These are phyloP conservation scores for Pentamera pediparva DNA, from an alignment of 53 echinoderm and acorn worm species.

Conservation along the genomic window DNA sequence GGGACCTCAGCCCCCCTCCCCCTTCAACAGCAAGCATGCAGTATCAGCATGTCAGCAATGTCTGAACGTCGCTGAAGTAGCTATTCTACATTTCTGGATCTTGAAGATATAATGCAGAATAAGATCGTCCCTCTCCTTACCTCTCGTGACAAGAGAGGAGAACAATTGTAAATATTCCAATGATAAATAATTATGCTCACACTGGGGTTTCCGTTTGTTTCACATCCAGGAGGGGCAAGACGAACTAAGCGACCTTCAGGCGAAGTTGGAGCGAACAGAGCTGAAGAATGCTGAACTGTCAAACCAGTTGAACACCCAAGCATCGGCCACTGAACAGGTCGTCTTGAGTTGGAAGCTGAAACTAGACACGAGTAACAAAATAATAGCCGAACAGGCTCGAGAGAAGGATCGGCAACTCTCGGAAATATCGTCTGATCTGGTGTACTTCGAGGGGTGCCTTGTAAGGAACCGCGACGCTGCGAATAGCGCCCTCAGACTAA, in stretches of 20 bases:
- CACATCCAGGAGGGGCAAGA: conserved; percentile 45
- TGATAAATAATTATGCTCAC: no score
- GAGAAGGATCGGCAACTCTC: conserved; percentile 81
- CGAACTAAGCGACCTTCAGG: conserved; percentile 58
- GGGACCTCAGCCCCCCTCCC: no score
- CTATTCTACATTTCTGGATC: no score
- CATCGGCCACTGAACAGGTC: conserved; percentile 70
- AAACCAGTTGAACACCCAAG: conserved; percentile 74
- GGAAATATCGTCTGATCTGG: conserved; percentile 66
- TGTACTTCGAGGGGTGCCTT: conserved; percentile 83
- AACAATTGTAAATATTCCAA: no score
- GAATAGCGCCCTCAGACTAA: conserved; percentile 41
- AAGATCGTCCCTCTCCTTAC: no score
- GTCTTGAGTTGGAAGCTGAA: conserved; percentile 80
- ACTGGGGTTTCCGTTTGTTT: no score
- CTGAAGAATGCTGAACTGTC: conserved; percentile 52
- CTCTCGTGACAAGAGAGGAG: no score
- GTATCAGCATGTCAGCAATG: no score
- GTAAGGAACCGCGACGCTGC: conserved; percentile 52
- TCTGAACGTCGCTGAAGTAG: no score
- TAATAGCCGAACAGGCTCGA: conserved; percentile 49
- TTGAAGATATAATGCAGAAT: no score
- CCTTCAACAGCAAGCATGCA: no score
- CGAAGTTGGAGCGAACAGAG: conserved; percentile 58
- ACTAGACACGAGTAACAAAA: conserved; percentile 72